phyloP scores from a whole-genome alignment of 2,888 invertebrate genomes.

The Caenorhabditis sp. region DNA sequence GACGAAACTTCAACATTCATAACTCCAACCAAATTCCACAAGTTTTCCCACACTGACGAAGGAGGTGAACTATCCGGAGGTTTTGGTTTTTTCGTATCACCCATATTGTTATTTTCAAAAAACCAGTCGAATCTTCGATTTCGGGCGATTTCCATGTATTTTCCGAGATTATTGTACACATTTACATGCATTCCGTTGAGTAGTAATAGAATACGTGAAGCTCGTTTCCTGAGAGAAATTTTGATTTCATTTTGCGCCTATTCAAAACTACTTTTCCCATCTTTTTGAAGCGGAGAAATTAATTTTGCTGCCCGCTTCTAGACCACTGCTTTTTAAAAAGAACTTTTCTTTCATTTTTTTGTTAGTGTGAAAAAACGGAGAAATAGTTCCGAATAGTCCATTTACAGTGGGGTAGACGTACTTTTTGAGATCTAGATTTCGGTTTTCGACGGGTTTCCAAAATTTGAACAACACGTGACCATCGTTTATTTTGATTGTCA shows the following conservation, averaged over 20 bases:
- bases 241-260: neutral
- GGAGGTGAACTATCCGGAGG: conserved; percentile 42
- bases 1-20: conserved; percentile 82
- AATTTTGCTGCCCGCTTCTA: no score
- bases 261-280: neutral
- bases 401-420: no score
- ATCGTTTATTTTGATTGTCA: conserved; percentile 89
- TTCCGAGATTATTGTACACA: conserved; percentile 73
- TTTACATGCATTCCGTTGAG: conserved; percentile 87
- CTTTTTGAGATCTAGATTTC: conserved; percentile 35
- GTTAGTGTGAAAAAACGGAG: no score
- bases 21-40: conserved; percentile 62
- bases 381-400: no score
- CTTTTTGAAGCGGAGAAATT: no score
- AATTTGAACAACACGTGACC: conserved; percentile 96
- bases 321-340: no score
- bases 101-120: conserved; percentile 35
- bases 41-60: conserved; percentile 50
- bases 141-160: conserved; percentile 55
- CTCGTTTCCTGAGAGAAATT: conserved; percentile 75
- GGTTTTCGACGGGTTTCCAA: conserved; percentile 85
- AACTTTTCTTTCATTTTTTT: no score
- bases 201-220: conserved; percentile 74
- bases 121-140: conserved; percentile 43
- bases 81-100: conserved; percentile 23